Evolutionary conservation across 2,888 invertebrate species (phyloP).

Genomic region (Campoplex capitator): DNA sequence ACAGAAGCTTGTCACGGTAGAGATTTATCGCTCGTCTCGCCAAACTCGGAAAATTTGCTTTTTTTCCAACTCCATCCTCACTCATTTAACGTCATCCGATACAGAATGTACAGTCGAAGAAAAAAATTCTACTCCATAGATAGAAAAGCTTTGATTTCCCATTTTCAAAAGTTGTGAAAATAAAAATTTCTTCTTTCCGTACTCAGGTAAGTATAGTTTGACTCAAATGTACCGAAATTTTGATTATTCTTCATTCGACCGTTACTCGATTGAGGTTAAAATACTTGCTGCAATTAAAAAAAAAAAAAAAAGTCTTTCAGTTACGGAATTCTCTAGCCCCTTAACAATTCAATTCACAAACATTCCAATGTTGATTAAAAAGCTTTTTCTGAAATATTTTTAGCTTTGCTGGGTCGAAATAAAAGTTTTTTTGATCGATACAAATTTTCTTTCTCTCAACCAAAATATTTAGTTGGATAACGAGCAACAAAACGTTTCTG

Average conservation of each 20-base stretch:
- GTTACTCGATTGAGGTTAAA: background rate
- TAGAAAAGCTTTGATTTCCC: background rate
- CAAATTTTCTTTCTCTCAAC: too few species aligned
- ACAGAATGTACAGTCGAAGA: slow-evolving; percentile 15
- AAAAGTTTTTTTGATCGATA: too few species aligned
- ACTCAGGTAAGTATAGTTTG: background rate
- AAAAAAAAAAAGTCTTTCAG: background rate
- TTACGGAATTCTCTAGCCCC: background rate
- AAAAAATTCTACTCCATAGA: background rate
- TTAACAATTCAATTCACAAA: background rate
- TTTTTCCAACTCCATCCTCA: slow-evolving; percentile 18
- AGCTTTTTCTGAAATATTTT: too few species aligned
- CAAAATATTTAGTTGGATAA: too few species aligned
- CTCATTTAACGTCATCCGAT: slow-evolving; percentile 36
- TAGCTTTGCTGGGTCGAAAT: too few species aligned
- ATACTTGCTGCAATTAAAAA: background rate
- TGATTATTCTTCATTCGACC: background rate
- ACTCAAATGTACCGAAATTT: background rate
- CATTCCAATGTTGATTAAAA: too few species aligned
- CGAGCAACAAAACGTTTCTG: too few species aligned
- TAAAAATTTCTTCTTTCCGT: background rate
- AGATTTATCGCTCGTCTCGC: slow-evolving; percentile 58
- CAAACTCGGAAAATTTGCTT: slow-evolving; percentile 5
- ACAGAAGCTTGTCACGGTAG: slow-evolving; percentile 25
- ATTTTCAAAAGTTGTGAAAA: background rate